Evolutionary conservation across 2,797 vertebrate genomes (phyloP).

Genomic region (Sebastes trivittatus): DNA sequence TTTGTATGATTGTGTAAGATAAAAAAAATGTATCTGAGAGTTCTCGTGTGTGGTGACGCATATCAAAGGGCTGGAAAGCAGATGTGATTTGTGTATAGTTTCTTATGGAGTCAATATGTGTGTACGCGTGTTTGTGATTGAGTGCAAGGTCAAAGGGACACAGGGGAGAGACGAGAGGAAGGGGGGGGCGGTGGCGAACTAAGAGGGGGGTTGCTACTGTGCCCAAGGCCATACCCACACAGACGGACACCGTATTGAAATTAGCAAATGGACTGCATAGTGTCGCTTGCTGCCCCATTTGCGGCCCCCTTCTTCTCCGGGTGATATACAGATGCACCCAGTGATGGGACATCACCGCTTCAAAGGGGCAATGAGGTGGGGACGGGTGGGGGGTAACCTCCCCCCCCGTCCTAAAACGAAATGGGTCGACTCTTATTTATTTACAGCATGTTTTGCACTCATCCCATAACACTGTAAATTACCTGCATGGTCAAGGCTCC

Average conservation of each 20-base stretch:
- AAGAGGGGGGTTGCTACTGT: slow-evolving; percentile 51
- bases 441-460: slow-evolving; percentile 87
- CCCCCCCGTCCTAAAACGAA: slow-evolving; percentile 75
- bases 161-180: not conserved
- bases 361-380: slow-evolving; percentile 50
- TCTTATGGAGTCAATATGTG: slow-evolving; percentile 66
- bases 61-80: slow-evolving; percentile 4
- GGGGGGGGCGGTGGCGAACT: slow-evolving; percentile 20
- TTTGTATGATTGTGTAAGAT: not conserved
- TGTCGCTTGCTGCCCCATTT: slow-evolving; percentile 79
- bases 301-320: slow-evolving; percentile 61
- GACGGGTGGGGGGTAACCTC: slow-evolving; percentile 29
- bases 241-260: slow-evolving; percentile 85
- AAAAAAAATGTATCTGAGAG: not conserved
- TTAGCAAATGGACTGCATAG: slow-evolving; percentile 84
- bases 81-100: slow-evolving; percentile 53
- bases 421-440: slow-evolving; percentile 84
- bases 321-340: slow-evolving; percentile 77
- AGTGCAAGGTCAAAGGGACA: slow-evolving; percentile 14
- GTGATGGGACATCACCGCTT: slow-evolving; percentile 63
- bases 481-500: slow-evolving; percentile 84
- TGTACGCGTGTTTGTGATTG: slow-evolving; percentile 29
- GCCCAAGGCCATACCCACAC: slow-evolving; percentile 82
- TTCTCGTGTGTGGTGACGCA: not conserved
- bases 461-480: slow-evolving; percentile 88